Evolutionary conservation across 2,113 vertebrate species (phyloP).

Genomic region (Arvicanthis niloticus): DNA sequence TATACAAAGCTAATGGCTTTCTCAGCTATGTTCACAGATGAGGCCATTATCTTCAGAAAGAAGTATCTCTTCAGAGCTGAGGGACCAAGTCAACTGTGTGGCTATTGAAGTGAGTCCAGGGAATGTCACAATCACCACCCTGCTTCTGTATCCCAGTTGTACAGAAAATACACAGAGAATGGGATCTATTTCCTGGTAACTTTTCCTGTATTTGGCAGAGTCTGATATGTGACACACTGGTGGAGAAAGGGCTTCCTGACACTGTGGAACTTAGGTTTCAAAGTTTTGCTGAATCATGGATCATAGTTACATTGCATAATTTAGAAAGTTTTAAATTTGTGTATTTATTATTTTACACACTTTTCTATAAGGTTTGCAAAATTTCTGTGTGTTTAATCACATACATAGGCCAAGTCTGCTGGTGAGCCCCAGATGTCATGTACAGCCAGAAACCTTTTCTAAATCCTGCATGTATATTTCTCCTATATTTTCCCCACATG

Average conservation of each 20-base stretch:
- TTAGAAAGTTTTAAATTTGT: neutral
- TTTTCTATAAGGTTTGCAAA: neutral
- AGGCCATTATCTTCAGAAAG: neutral
- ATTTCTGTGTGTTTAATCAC: neutral
- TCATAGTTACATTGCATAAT: neutral
- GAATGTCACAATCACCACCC: neutral
- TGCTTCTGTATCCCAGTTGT: neutral
- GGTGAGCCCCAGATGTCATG: neutral
- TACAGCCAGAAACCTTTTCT: neutral
- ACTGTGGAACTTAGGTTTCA: conserved; percentile 8
- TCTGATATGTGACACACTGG: neutral
- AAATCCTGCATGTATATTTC: neutral
- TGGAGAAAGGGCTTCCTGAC: neutral
- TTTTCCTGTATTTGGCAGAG: neutral
- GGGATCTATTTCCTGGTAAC: neutral
- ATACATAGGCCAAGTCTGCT: neutral
- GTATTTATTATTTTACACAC: neutral
- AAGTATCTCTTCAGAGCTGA: neutral
- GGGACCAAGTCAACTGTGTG: neutral
- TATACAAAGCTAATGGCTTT: neutral
- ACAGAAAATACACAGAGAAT: neutral
- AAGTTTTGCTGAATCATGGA: neutral
- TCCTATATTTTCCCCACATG: neutral
- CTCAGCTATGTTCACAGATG: neutral
- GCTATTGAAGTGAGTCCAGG: neutral